A percentile compares a stretch with the other conserved stretches of the same genome.
phyloP scores from a whole-genome alignment of 2,113 vertebrate genomes.

The Lichenostomus cassidix region DNA sequence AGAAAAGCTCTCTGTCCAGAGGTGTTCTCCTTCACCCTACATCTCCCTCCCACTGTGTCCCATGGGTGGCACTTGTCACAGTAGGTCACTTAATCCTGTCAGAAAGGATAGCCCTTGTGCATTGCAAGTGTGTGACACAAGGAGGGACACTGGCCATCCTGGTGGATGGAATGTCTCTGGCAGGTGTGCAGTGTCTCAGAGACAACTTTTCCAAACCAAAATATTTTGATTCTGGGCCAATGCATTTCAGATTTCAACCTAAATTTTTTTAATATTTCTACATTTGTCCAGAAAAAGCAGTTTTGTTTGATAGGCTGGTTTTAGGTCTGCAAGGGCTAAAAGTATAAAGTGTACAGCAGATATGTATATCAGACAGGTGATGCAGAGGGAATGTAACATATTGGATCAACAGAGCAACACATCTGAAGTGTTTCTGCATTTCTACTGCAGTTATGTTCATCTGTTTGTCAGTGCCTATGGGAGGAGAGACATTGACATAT shows the following conservation, averaged over 20 bases:
- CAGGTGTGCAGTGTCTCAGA: background rate
- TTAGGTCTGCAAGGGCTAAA: background rate
- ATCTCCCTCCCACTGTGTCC: background rate
- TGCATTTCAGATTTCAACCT: background rate
- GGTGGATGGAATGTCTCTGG: background rate
- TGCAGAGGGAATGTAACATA: background rate
- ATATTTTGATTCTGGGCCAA: background rate
- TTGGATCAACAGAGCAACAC: background rate
- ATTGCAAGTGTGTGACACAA: background rate
- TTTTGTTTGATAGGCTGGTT: background rate
- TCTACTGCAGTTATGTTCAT: background rate
- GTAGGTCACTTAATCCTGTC: rapidly evolving
- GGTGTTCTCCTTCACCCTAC: background rate
- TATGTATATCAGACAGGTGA: background rate
- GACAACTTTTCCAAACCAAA: background rate
- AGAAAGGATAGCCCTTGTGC: background rate
- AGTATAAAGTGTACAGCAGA: background rate
- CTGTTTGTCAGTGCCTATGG: background rate
- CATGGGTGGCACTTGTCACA: background rate
- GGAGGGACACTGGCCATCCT: background rate
- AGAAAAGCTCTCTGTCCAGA: background rate
- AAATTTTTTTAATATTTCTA: background rate
- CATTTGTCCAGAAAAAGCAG: background rate
- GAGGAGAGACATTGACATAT: background rate
- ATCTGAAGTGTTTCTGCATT: background rate